A percentile compares a stretch with the other conserved stretches of the same genome.
These are phyloP conservation scores for Dichetophora obliterata DNA, from an alignment of 2,888 invertebrate genomes.

Conservation along the genomic window DNA sequence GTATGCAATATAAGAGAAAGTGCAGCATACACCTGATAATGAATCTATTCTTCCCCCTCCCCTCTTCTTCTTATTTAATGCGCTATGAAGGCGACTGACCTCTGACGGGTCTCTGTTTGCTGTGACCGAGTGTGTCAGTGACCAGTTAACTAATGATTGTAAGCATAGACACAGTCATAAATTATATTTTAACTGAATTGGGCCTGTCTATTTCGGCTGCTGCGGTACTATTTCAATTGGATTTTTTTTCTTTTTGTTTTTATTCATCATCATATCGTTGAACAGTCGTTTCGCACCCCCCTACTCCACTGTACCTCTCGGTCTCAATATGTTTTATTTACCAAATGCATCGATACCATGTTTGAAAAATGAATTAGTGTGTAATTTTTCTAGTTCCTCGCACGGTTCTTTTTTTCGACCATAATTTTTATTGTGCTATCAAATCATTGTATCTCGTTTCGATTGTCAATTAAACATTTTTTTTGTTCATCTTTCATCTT, in stretches of 20 bases:
- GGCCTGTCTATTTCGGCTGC: constrained; percentile 6
- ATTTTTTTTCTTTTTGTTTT: too few species aligned
- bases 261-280: background rate
- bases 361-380: constrained; percentile 36
- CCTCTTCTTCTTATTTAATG: background rate
- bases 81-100: constrained; percentile 22
- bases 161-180: constrained; percentile 21
- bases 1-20: background rate
- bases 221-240: constrained; percentile 15
- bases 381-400: constrained; percentile 26
- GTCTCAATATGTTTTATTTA: background rate
- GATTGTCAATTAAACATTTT: constrained; percentile 26
- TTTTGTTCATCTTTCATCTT: background rate
- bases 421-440: constrained; percentile 21
- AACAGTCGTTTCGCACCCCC: background rate
- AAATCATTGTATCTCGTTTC: constrained; percentile 15
- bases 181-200: constrained; percentile 34
- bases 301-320: background rate
- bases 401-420: background rate
- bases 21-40: constrained; percentile 19
- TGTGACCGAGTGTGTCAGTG: background rate
- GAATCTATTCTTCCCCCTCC: background rate
- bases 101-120: background rate
- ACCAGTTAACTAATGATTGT: constrained; percentile 19
- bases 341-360: too few species aligned